These are phyloP conservation scores for Orientallactaga bullata DNA, from an alignment of 2,113 vertebrate species.

Conservation along the genomic window DNA sequence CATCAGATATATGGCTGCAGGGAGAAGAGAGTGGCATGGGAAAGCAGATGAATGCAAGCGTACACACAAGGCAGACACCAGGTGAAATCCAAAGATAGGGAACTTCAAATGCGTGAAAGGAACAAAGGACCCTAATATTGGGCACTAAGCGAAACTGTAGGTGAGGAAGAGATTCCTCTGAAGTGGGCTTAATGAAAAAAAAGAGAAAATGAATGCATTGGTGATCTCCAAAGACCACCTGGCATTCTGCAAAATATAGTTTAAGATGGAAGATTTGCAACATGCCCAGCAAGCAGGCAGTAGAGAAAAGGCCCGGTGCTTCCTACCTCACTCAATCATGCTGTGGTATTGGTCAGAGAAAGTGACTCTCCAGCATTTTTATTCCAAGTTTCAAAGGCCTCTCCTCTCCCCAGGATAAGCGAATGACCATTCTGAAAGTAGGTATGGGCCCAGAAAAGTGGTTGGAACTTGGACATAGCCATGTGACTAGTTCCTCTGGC, in stretches of 20 bases:
- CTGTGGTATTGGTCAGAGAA: background rate
- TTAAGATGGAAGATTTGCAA: background rate
- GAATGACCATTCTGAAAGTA: background rate
- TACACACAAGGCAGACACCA: background rate
- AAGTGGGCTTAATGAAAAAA: background rate
- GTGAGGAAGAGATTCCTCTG: background rate
- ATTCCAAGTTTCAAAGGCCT: too few relatives aligned
- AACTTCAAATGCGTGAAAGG: background rate
- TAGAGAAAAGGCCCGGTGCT: background rate
- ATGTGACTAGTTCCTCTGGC: background rate
- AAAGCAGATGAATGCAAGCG: background rate
- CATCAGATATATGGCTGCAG: background rate
- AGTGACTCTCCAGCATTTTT: background rate
- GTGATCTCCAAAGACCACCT: background rate
- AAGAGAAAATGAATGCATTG: background rate
- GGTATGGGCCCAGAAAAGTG: background rate
- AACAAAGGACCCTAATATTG: background rate
- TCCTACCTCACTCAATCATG: background rate
- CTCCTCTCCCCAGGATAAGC: too few relatives aligned
- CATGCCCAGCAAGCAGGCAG: background rate
- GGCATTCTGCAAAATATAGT: background rate
- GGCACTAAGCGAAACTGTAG: background rate
- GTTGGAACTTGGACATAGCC: background rate
- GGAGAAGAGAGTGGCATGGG: background rate
- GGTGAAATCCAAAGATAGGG: background rate